Percentiles rank a stretch among this genome's conserved stretches.
Conservation (phyloP, 2,797 vertebrate species). For the Hippopotamyrus pictus region DNA sequence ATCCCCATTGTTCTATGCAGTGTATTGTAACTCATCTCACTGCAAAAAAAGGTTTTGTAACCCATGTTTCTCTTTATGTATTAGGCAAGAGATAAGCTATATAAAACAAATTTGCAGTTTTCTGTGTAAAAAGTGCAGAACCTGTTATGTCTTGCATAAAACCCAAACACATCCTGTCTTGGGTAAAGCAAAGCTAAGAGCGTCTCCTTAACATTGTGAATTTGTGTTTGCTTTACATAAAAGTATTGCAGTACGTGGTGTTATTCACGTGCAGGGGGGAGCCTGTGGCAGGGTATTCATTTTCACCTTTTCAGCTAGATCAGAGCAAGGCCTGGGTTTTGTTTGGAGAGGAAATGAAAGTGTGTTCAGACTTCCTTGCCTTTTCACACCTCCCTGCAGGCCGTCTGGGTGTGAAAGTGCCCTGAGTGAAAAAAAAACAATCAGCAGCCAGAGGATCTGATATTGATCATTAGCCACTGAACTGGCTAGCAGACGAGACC, state of each 20-base stretch:
- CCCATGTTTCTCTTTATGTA: background rate
- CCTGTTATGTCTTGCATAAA: conserved; percentile 8
- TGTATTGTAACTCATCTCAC: background rate
- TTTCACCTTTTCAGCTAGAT: conserved; percentile 4
- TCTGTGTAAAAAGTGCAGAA: background rate
- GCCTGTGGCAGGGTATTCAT: background rate
- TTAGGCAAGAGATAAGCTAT: background rate
- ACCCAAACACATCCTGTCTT: background rate
- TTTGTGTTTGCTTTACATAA: background rate
- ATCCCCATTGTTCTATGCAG: too few species aligned
- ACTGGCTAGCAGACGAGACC: background rate
- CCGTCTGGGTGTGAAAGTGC: background rate
- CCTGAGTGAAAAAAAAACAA: background rate
- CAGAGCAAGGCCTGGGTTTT: background rate
- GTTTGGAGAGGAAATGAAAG: conserved; percentile 7
- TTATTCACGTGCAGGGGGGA: background rate
- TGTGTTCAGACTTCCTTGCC: background rate
- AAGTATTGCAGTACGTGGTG: background rate
- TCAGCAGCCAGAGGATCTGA: background rate
- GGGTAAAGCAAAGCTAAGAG: background rate
- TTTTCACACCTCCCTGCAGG: background rate
- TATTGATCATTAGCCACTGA: conserved; percentile 3
- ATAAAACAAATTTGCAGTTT: background rate
- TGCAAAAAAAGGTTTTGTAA: background rate
- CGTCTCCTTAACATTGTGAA: background rate